Percentiles rank a stretch among this genome's conserved stretches.
Evolutionary conservation across 2,888 invertebrate genomes (phyloP).

Genomic region (Hydrotaea cyrtoneurina): DNA sequence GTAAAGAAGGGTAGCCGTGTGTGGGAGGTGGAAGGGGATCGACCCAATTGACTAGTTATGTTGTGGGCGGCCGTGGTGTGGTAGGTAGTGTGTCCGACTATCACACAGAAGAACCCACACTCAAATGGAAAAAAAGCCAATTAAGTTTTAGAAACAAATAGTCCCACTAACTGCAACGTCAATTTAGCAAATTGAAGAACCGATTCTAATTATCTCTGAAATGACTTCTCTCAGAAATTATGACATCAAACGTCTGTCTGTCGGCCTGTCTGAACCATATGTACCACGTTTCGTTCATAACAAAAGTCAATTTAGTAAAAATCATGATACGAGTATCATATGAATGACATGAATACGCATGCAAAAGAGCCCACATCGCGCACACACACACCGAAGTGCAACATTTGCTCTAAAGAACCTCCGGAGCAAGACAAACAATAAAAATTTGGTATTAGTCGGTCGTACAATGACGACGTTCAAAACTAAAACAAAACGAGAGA

Average conservation of each 20-base stretch:
- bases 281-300: background rate
- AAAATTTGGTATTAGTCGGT: slow-evolving; percentile 1
- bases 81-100: too few species aligned
- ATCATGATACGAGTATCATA: slow-evolving; percentile 10
- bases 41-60: too few species aligned
- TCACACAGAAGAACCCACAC: too few species aligned
- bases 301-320: slow-evolving; percentile 41
- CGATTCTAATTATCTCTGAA: slow-evolving; percentile 22
- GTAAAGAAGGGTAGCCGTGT: too few species aligned
- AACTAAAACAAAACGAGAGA: slow-evolving; percentile 15
- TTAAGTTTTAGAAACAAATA: too few species aligned
- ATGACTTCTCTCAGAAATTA: slow-evolving; percentile 19
- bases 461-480: slow-evolving; percentile 1
- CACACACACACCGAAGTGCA: background rate
- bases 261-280: slow-evolving; percentile 17
- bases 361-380: background rate
- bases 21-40: too few species aligned
- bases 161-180: too few species aligned
- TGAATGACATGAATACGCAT: slow-evolving; percentile 11
- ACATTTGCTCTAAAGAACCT: slow-evolving; percentile 14
- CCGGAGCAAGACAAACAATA: slow-evolving; percentile 2
- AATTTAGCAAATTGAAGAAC: slow-evolving; percentile 5
- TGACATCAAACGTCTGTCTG: slow-evolving; percentile 19
- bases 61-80: too few species aligned
- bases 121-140: too few species aligned